phyloP scores from a whole-genome alignment of 2,113 vertebrate species.

The Uria aalge region DNA sequence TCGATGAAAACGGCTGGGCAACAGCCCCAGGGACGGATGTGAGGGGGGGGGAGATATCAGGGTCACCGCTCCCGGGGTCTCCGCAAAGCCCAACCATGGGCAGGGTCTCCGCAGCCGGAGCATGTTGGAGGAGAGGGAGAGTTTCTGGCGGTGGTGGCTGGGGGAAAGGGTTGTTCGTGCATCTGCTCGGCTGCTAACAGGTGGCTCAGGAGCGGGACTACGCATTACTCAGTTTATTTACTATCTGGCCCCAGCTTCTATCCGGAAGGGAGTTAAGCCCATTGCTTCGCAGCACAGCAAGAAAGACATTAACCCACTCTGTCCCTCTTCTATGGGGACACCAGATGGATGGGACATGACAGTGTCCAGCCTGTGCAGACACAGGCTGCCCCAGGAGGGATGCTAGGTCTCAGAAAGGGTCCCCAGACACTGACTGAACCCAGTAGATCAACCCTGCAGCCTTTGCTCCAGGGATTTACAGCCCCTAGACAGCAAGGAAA shows the following conservation, averaged over 20 bases:
- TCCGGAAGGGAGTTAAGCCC: neutral
- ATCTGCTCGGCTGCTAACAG: slow-evolving; percentile 12
- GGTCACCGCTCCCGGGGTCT: neutral
- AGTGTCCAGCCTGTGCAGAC: fast-evolving
- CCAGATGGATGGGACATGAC: fast-evolving
- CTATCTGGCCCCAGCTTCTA: neutral
- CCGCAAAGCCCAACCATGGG: fast-evolving
- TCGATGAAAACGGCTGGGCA: fast-evolving
- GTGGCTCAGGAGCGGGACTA: slow-evolving; percentile 10
- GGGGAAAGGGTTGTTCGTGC: neutral
- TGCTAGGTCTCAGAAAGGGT: neutral
- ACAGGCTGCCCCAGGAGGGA: neutral
- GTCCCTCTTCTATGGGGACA: neutral
- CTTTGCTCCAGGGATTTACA: neutral
- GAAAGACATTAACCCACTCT: neutral
- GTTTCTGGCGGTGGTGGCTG: neutral
- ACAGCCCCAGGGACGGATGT: neutral
- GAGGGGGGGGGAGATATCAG: neutral
- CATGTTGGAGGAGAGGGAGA: fast-evolving
- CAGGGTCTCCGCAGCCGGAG: neutral
- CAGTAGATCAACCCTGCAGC: fast-evolving
- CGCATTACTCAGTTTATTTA: neutral
- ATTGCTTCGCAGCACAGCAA: neutral
- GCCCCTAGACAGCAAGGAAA: neutral
- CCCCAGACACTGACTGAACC: fast-evolving